A percentile compares a stretch with the other conserved stretches of the same genome.
phyloP scores from a whole-genome alignment of 2,888 invertebrate species.

The Phyllotreta striolata region DNA sequence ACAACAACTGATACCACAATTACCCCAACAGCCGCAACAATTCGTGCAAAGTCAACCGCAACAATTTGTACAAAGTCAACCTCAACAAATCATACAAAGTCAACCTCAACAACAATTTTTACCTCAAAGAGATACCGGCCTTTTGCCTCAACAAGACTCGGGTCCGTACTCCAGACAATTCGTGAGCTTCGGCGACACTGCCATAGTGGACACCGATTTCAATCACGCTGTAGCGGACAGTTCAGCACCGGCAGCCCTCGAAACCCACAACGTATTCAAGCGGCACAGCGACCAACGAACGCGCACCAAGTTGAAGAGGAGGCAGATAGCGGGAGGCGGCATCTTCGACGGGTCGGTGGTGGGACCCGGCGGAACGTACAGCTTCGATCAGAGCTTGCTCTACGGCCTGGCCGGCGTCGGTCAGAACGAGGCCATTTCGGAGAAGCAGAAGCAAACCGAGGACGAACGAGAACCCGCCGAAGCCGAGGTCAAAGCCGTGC shows the following conservation, averaged over 20 bases:
- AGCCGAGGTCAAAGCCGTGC: conserved; percentile 81
- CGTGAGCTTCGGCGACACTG: conserved; percentile 55
- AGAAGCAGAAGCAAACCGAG: conserved; percentile 69
- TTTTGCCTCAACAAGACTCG: conserved; percentile 34
- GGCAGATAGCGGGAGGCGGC: conserved; percentile 72
- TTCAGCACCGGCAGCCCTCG: conserved; percentile 54
- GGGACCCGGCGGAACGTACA: conserved; percentile 61
- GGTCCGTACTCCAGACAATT: conserved; percentile 41
- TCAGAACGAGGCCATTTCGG: conserved; percentile 66
- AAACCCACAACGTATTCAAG: conserved; percentile 65
- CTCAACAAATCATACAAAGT: not conserved
- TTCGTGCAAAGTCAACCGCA: conserved; percentile 9
- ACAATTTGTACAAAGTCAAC: conserved; percentile 20
- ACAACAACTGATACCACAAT: not conserved
- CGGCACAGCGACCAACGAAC: conserved; percentile 51
- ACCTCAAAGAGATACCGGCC: not conserved
- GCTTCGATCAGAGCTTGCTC: conserved; percentile 65
- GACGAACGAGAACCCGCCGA: conserved; percentile 85
- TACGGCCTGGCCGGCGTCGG: conserved; percentile 76
- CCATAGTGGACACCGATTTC: conserved; percentile 64
- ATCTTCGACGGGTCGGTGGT: conserved; percentile 64
- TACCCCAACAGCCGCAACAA: conserved; percentile 1
- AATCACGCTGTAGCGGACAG: conserved; percentile 66
- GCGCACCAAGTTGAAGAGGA: conserved; percentile 67
- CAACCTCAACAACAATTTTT: not conserved